phyloP scores from a whole-genome alignment of 64 coral and sea anemone species.

The Orbicella faveolata region DNA sequence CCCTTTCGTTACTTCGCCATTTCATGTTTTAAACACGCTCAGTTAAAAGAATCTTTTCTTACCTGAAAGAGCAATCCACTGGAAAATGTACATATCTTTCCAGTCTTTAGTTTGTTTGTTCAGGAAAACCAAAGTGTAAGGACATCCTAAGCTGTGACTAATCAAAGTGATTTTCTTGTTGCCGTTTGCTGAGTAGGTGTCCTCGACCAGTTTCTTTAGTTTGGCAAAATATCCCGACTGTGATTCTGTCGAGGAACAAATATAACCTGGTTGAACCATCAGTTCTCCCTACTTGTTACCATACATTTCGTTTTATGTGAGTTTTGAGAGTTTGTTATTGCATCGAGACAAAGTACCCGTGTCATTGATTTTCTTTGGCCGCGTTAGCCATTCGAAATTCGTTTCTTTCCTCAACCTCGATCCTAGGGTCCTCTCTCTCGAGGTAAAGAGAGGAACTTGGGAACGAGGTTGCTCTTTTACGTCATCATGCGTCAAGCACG shows the following conservation, averaged over 20 bases:
- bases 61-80: slow-evolving; percentile 79
- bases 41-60: background rate
- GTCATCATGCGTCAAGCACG: background rate
- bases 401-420: too few species aligned
- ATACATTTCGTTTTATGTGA: too few species aligned
- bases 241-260: slow-evolving; percentile 44
- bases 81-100: slow-evolving; percentile 83
- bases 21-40: too few species aligned
- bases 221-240: slow-evolving; percentile 47
- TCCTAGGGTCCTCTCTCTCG: background rate
- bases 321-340: too few species aligned
- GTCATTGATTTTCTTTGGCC: too few species aligned
- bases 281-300: background rate
- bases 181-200: slow-evolving; percentile 71
- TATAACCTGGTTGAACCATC: background rate
- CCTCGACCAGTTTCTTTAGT: slow-evolving; percentile 67
- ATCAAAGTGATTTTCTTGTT: slow-evolving; percentile 71
- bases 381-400: too few species aligned
- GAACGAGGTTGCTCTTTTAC: background rate
- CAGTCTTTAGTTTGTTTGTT: slow-evolving; percentile 77
- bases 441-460: too few species aligned
- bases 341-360: too few species aligned
- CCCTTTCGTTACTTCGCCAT: too few species aligned
- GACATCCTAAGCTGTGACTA: slow-evolving; percentile 82
- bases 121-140: slow-evolving; percentile 73